Evolutionary conservation across 1,140 invertebrate species (phyloP).

Genomic region (Aphelenchoides fujianensis): DNA sequence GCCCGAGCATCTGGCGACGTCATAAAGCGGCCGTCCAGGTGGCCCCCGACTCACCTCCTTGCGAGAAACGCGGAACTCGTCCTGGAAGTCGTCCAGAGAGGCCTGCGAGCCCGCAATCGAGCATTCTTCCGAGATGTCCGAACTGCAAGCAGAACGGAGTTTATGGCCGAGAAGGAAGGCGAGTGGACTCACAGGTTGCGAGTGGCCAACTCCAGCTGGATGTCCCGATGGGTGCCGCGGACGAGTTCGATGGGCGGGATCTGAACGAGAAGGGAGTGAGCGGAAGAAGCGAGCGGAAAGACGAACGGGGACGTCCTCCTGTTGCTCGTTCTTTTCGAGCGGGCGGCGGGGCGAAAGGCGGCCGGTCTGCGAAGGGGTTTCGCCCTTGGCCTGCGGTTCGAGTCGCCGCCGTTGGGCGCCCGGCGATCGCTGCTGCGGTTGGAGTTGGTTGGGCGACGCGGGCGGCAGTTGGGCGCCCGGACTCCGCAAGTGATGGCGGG

Average conservation of each 20-base stretch:
- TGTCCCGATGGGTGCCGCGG: conserved; percentile 54
- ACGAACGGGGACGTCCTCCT: background rate
- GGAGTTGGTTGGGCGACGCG: conserved; percentile 12
- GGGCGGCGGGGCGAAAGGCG: background rate
- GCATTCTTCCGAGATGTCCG: conserved; percentile 52
- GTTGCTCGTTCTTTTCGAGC: conserved; percentile 18
- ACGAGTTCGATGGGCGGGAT: conserved; percentile 54
- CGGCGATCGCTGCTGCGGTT: conserved; percentile 7
- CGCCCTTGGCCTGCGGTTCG: conserved; percentile 54
- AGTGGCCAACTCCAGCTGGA: conserved; percentile 33
- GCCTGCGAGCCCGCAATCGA: conserved; percentile 56
- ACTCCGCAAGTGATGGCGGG: conserved; percentile 5
- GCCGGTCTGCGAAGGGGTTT: conserved; percentile 41
- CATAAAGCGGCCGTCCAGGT: conserved; percentile 4
- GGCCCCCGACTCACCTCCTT: conserved; percentile 19
- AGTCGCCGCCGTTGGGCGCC: conserved; percentile 30
- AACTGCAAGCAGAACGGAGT: too few species aligned
- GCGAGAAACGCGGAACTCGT: conserved; percentile 32
- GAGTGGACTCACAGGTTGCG: conserved; percentile 51
- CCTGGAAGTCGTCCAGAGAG: conserved; percentile 53
- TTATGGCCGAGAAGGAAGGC: too few species aligned
- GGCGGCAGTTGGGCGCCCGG: conserved; percentile 28
- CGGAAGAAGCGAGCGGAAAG: too few species aligned
- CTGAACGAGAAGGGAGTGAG: too few species aligned
- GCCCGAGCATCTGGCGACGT: conserved; percentile 2